These are phyloP conservation scores for Cavia porcellus DNA, from an alignment of 2,113 vertebrate species.

Conservation along the genomic window DNA sequence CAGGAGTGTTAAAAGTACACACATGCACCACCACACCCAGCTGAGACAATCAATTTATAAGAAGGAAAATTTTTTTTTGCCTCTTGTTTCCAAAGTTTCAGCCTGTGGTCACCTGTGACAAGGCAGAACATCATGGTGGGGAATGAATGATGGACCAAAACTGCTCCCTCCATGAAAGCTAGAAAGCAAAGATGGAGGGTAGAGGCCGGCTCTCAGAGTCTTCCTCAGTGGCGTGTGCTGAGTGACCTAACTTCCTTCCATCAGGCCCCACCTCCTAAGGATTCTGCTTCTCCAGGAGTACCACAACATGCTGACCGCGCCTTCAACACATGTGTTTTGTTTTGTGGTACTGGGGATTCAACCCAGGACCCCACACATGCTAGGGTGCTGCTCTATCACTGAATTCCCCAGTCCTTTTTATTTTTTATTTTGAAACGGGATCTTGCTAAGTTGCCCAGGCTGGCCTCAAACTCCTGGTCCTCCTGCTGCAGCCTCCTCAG, in stretches of 20 bases:
- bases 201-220: not conserved
- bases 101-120: not conserved
- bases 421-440: not conserved
- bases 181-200: not conserved
- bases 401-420: not conserved
- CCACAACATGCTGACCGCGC: not conserved
- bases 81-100: not conserved
- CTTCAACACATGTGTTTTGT: not conserved
- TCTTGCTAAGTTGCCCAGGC: not conserved
- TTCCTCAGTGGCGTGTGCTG: too few relatives aligned
- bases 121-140: not conserved
- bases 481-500: not conserved
- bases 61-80: too few relatives aligned
- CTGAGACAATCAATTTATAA: not conserved
- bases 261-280: too few relatives aligned
- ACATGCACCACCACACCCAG: not conserved
- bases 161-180: not conserved
- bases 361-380: not conserved
- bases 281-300: not conserved
- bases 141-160: not conserved
- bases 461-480: not conserved
- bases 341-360: not conserved
- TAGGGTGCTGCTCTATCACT: not conserved
- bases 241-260: not conserved
- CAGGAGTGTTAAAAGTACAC: not conserved